Base-by-base conservation (phyloP, 2,797 vertebrate species). In the Channallabes apus region DNA sequence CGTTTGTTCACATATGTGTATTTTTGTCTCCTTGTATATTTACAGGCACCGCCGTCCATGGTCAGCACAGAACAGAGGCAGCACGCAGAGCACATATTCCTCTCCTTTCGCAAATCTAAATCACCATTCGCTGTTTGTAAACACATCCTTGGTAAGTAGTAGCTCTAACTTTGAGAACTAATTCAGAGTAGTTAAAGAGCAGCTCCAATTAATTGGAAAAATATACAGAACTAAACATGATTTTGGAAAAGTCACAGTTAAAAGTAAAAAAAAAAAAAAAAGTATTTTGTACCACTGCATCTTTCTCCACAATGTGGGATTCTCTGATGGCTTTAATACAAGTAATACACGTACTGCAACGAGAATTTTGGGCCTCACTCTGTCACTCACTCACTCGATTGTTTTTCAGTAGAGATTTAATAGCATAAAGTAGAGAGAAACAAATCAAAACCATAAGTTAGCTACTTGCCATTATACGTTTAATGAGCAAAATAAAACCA, bases 101-200 rank as follows among this genome's bases (percentile, higher is more conserved):
- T 99, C 90, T 98, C 98, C 84, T 99, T 99, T 94, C 97, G 98
- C 92, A 99, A 99, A 92, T 99, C 98, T 85, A 99, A 99, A 88
- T 99, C 98, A 3, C 98, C 98, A n/a, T 99, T 99, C 91, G 98
- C 97, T 82, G 95, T 99, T 93, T 99, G 98, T 95, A 99, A 97
- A 93, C 98, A 99, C 92, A 99, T 99, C 93, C 93, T 99, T 77
- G 98, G 98, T 99, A 94, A 96, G 93, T 87, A 54, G 80, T 46
- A 1, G 24, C 67, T 41, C 15, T 20, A 14, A 35, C 15, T 38
- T 54, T 51, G 5, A 11, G 41, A 71, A 71, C 6, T 73, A 17
- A 15, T 75, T 15, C 15, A 17, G 15, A 29, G 51, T 75, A 17
- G 24, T 46, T 72, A 18, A 54, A 56, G 7, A 56, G 35, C 51